These are phyloP conservation scores for Cynoglossus semilaevis DNA, from an alignment of 2,113 vertebrate genomes.

Conservation along the genomic window DNA sequence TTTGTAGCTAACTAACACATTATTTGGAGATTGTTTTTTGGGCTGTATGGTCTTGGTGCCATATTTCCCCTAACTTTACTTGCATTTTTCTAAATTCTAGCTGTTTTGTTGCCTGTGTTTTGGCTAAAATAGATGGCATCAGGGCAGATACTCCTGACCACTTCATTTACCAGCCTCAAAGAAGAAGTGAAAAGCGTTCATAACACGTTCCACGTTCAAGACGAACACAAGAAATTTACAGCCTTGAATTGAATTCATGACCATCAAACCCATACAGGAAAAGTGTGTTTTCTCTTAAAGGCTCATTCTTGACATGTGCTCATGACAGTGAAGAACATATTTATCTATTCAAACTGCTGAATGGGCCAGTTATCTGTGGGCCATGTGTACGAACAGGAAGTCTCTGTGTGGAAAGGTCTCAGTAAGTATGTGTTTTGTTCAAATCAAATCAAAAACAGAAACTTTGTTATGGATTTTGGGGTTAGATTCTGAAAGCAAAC, in stretches of 20 bases:
- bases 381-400: conserved; percentile 16
- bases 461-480: conserved; percentile 38
- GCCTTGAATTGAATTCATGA: background rate
- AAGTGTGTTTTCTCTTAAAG: background rate
- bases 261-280: background rate
- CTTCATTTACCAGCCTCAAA: too few relatives aligned
- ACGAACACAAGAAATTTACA: too few relatives aligned
- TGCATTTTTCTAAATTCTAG: too few relatives aligned
- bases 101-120: too few relatives aligned
- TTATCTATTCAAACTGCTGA: conserved; percentile 8
- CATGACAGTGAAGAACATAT: background rate
- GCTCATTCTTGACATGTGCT: conserved; percentile 1
- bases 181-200: too few relatives aligned
- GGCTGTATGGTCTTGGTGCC: too few relatives aligned
- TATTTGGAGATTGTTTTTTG: too few relatives aligned
- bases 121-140: too few relatives aligned
- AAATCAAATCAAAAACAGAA: conserved; percentile 46
- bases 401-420: conserved; percentile 31
- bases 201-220: too few relatives aligned
- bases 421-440: conserved; percentile 17
- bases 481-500: conserved; percentile 31
- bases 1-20: too few relatives aligned
- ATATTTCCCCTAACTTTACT: too few relatives aligned
- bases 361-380: conserved; percentile 2
- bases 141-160: too few relatives aligned